Evolutionary conservation across 92 coral and sea anemone genomes (phyloP).

Genomic region (Heteractis magnifica): DNA sequence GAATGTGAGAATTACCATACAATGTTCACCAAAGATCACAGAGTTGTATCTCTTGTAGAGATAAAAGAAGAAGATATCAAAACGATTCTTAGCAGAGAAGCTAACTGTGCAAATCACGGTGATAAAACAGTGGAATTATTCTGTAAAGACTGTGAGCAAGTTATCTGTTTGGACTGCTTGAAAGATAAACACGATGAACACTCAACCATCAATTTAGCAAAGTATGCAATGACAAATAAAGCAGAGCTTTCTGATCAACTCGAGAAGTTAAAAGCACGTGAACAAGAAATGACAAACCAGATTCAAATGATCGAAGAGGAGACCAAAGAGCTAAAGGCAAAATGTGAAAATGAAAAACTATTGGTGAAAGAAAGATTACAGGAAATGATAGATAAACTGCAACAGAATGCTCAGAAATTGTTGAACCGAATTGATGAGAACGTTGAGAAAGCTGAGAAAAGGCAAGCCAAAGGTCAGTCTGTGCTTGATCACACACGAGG

Average conservation of each 20-base stretch:
- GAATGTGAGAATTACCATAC: no score
- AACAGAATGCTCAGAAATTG: neutral
- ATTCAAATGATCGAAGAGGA: neutral
- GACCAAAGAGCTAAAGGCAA: neutral
- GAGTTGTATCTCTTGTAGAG: neutral
- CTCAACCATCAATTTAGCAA: neutral
- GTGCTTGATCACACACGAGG: no score
- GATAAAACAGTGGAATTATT: no score
- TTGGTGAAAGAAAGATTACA: neutral
- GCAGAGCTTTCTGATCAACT: neutral
- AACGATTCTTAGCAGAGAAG: no score
- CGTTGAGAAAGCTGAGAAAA: neutral
- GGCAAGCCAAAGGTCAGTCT: no score
- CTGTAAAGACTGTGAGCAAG: neutral
- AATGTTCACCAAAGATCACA: constrained; percentile 1
- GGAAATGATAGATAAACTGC: neutral
- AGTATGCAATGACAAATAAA: neutral
- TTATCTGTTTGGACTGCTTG: neutral
- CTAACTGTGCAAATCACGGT: neutral
- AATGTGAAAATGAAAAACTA: neutral
- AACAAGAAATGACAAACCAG: neutral
- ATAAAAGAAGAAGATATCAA: no score
- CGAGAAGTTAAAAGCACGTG: neutral
- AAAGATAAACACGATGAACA: neutral
- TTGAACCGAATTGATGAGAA: neutral